phyloP scores from a whole-genome alignment of 2,113 vertebrate species.

The Ictidomys tridecemlineatus region DNA sequence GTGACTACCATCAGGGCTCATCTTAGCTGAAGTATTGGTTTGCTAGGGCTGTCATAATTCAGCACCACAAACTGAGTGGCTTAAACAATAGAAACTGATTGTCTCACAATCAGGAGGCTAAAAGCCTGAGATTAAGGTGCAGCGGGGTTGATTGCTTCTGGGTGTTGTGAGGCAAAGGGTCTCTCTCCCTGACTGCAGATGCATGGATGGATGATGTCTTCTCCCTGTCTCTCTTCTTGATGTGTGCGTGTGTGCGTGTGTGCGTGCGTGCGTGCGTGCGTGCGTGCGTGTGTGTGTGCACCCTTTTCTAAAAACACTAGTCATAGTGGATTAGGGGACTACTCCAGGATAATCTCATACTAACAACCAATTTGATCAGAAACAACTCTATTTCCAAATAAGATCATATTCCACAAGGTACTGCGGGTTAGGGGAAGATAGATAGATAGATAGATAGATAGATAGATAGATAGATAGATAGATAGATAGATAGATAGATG shows the following conservation, averaged over 20 bases:
- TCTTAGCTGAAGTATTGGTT: not conserved
- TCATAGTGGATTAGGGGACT: not conserved
- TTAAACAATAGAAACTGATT: not conserved
- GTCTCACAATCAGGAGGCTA: not conserved
- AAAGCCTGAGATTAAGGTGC: not conserved
- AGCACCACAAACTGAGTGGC: not conserved
- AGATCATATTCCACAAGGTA: not conserved
- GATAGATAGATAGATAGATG: not conserved
- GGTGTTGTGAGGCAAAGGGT: not conserved
- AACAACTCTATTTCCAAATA: not conserved
- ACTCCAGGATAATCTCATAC: not conserved
- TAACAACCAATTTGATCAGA: not conserved
- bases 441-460: not conserved
- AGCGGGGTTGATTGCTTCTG: not conserved
- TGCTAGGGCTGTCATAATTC: not conserved
- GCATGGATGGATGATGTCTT: not conserved
- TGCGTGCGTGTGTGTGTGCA: too few species aligned
- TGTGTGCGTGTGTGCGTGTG: too few species aligned
- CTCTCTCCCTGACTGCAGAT: not conserved
- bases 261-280: too few species aligned
- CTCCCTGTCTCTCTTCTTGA: not conserved
- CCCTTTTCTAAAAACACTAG: not conserved
- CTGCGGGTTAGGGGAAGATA: not conserved
- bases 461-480: not conserved
- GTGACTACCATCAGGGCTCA: not conserved